phyloP scores from a whole-genome alignment of 2,888 invertebrate genomes.

The Thera britannica region DNA sequence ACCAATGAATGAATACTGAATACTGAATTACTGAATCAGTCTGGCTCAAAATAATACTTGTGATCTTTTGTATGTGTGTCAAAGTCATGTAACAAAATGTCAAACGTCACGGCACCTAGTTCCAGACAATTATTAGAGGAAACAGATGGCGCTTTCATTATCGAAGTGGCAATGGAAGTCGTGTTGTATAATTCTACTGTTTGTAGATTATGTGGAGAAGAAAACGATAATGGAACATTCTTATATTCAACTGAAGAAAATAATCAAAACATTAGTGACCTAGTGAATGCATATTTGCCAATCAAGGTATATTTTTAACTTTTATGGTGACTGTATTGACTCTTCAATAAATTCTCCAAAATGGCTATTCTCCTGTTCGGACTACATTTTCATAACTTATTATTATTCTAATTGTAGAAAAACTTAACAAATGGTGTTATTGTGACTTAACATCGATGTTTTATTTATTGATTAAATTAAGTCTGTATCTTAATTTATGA shows the following conservation, averaged over 20 bases:
- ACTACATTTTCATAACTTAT: constrained; percentile 61
- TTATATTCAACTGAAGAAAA: constrained; percentile 85
- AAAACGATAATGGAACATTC: constrained; percentile 88
- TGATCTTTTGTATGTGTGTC: not conserved
- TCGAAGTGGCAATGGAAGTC: constrained; percentile 72
- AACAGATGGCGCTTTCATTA: constrained; percentile 70
- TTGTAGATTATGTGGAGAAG: constrained; percentile 91
- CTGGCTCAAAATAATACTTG: too few relatives aligned
- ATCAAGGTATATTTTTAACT: constrained; percentile 85
- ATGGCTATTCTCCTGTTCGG: constrained; percentile 61
- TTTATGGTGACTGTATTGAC: constrained; percentile 79
- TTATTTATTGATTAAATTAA: constrained; percentile 13
- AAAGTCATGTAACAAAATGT: constrained; percentile 8
- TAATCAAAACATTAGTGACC: constrained; percentile 85
- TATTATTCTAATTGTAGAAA: not conserved
- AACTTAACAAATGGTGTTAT: not conserved
- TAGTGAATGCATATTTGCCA: constrained; percentile 90
- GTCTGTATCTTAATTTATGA: not conserved
- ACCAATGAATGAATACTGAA: too few relatives aligned
- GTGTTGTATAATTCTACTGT: constrained; percentile 87
- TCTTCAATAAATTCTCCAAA: constrained; percentile 51
- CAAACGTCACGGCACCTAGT: constrained; percentile 1
- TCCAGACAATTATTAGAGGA: constrained; percentile 50
- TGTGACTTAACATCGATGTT: constrained; percentile 9
- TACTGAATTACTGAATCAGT: too few relatives aligned